A percentile compares a stretch with the other conserved stretches of the same genome.
phyloP scores from a whole-genome alignment of 2,797 vertebrate genomes.

The Ataeniobius toweri region DNA sequence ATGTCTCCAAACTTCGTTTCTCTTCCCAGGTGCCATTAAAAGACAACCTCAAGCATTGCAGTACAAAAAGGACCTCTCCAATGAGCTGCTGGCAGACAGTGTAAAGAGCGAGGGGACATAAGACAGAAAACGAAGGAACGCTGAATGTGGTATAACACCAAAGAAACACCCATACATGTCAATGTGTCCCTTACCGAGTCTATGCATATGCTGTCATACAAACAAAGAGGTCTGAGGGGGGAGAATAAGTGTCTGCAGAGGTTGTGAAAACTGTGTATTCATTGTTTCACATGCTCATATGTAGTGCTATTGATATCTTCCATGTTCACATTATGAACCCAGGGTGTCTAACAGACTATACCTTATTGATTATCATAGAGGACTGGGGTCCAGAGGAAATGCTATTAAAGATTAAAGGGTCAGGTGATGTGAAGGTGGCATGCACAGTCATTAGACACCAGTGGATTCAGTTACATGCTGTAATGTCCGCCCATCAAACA shows the following conservation, averaged over 20 bases:
- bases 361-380: constrained; percentile 71
- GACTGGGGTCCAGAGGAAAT: constrained; percentile 71
- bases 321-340: constrained; percentile 53
- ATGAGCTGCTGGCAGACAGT: constrained; percentile 75
- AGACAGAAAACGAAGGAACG: constrained; percentile 77
- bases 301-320: constrained; percentile 43
- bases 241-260: constrained; percentile 6
- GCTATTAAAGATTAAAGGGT: constrained; percentile 81
- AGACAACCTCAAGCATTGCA: constrained; percentile 68
- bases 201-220: background rate
- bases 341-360: constrained; percentile 57
- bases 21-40: constrained; percentile 76
- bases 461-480: constrained; percentile 76
- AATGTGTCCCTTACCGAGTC: constrained; percentile 18
- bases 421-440: constrained; percentile 80
- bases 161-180: constrained; percentile 16
- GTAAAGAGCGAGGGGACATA: constrained; percentile 76
- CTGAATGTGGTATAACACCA: constrained; percentile 83
- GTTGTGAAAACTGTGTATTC: constrained; percentile 24
- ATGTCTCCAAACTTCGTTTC: constrained; percentile 36
- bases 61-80: constrained; percentile 88
- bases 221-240: constrained; percentile 13
- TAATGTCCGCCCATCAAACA: constrained; percentile 74
- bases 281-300: constrained; percentile 23
- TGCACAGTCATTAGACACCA: constrained; percentile 79